Conservation (phyloP, 2,797 vertebrate species). For the Lates japonicus region DNA sequence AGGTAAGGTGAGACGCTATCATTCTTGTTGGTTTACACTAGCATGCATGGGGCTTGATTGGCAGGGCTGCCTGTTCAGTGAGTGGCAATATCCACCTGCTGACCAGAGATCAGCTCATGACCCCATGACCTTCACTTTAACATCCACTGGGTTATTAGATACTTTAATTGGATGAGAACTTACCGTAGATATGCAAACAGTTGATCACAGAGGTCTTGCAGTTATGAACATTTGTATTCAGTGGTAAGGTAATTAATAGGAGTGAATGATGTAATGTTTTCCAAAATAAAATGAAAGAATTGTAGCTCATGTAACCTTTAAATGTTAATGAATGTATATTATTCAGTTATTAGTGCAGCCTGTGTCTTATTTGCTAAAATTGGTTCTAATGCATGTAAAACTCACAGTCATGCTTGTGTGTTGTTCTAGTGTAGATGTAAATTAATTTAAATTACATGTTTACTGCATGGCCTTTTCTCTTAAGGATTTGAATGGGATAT, state of each 20-base stretch:
- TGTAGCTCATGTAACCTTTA: constrained; percentile 25
- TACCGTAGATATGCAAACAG: constrained; percentile 14
- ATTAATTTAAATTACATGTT: constrained; percentile 51
- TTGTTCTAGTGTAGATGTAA: constrained; percentile 39
- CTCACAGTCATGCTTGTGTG: constrained; percentile 18
- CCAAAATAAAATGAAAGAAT: constrained; percentile 12
- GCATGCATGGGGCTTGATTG: constrained; percentile 17
- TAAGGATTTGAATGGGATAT: constrained; percentile 39
- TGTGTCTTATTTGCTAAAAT: constrained; percentile 16
- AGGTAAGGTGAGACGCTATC: constrained; percentile 66
- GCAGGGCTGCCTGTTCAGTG: constrained; percentile 20
- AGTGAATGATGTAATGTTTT: constrained; percentile 20
- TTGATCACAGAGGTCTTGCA: not conserved
- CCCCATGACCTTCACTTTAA: constrained; percentile 32
- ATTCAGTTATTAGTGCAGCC: not conserved
- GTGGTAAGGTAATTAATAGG: constrained; percentile 2
- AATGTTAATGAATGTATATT: constrained; percentile 31
- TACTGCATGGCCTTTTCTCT: constrained; percentile 37
- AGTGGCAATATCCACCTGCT: constrained; percentile 55
- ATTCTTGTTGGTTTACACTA: constrained; percentile 55
- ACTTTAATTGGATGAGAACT: constrained; percentile 22
- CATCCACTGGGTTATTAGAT: constrained; percentile 19
- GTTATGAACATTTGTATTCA: constrained; percentile 19
- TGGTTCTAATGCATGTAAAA: constrained; percentile 12
- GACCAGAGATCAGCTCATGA: constrained; percentile 37